Base-by-base conservation (phyloP, 2,113 vertebrate genomes). In the Orcinus orca region DNA sequence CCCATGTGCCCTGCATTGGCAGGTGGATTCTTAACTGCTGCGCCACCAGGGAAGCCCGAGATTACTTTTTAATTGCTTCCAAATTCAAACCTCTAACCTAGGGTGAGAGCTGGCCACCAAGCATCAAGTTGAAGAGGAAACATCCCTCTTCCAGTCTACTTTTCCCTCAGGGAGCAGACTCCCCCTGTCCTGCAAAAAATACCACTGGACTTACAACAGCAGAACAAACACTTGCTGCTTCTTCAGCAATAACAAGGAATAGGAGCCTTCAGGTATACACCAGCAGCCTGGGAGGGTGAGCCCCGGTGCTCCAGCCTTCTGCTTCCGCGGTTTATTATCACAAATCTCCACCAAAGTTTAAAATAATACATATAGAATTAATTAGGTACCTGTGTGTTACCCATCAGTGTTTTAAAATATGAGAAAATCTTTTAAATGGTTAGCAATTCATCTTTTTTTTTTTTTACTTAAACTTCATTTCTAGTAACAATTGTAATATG, bases 341-440 rank as follows among this genome's bases (percentile, higher is more conserved):
- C 53, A 84, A 83, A 65, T 58, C 18, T 63, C 20, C 36, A 29
- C 38, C 41, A 79, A 23, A 29, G 33, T 58, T 63, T 50, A 91
- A 63, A 63, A 38, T 47, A 83, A 74, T 11, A 60, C 15, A 36
- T 1, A 14, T 10, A 15, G 23, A 53, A 83, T n/a, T 84, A 41
- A 41, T 53, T 53, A 79, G 1, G 3, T 13, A 21, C 36, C 31
- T 60, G 29, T 31, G 2, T 47, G 53, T 33, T 70, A 71, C 6
- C 18, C 0, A 76, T 25, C 3, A 71, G 38, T 95, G 77, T 44
- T 77, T 86, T 77, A 81, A 95, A 50, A 81, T 31, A 62, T 23
- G 70, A 92, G 11, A 81, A 94, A 81, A 74, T 21, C 10, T 44
- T 93, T 76, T 33, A 84, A 71, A 67, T n/a, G 53, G 31, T 55